Conservation (phyloP, 1,140 invertebrate species). For the Papilio helenus region DNA sequence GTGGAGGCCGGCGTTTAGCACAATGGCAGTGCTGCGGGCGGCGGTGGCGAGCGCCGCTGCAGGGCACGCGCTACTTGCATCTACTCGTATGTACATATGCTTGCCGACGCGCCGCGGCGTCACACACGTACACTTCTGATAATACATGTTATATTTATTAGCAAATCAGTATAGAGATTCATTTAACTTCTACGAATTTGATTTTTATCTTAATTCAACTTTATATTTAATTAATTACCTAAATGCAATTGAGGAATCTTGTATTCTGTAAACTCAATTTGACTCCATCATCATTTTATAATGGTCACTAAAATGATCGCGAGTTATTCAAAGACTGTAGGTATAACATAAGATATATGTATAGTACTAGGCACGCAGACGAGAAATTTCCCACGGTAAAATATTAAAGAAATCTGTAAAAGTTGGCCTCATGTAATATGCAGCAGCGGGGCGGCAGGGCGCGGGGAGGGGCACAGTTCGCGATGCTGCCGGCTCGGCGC, state of each 20-base stretch:
- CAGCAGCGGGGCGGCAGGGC: conserved; percentile 51
- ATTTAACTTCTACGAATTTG: neutral
- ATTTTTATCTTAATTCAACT: neutral
- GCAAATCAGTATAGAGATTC: neutral
- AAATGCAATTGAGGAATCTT: too few species aligned
- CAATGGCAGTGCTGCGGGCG: conserved; percentile 42
- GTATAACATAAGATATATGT: conserved; percentile 11
- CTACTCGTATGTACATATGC: conserved; percentile 36
- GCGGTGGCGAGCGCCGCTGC: conserved; percentile 46
- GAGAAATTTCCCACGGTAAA: conserved; percentile 70
- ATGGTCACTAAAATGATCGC: neutral
- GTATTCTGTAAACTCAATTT: too few species aligned
- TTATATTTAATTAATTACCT: too few species aligned
- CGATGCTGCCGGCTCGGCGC: conserved; percentile 46
- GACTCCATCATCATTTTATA: too few species aligned
- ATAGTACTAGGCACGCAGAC: conserved; percentile 44
- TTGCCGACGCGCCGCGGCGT: conserved; percentile 51
- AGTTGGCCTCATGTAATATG: conserved; percentile 78
- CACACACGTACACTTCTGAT: conserved; percentile 47
- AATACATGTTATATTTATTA: conserved; percentile 45
- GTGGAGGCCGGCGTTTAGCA: conserved; percentile 45
- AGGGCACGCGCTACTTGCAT: conserved; percentile 50
- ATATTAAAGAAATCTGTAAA: conserved; percentile 77
- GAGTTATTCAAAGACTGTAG: neutral
- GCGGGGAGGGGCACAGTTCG: conserved; percentile 41